A percentile compares a stretch with the other conserved stretches of the same genome.
These are phyloP conservation scores for Osmoderma eremita DNA, from an alignment of 2,888 invertebrate species.

Conservation along the genomic window DNA sequence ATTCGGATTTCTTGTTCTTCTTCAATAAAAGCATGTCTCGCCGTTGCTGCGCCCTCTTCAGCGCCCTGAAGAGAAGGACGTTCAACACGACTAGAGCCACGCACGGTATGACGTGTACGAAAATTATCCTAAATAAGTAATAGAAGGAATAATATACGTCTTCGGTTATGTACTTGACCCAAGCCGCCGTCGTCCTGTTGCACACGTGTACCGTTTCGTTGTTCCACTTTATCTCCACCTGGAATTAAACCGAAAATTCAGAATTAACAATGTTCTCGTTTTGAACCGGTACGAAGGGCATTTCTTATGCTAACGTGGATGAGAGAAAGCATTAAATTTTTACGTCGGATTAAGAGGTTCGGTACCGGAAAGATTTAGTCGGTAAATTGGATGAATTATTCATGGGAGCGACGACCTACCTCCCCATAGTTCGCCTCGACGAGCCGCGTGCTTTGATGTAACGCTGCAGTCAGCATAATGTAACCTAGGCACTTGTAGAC, in stretches of 20 bases:
- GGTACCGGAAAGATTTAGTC: background rate
- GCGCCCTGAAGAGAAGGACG: constrained; percentile 84
- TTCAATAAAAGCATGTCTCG: constrained; percentile 60
- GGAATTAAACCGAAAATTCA: constrained; percentile 52
- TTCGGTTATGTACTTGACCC: constrained; percentile 76
- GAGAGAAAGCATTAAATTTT: background rate
- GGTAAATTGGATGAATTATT: background rate
- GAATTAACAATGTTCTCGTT: no score
- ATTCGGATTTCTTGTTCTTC: constrained; percentile 74
- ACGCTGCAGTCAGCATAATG: constrained; percentile 80
- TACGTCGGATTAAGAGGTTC: background rate
- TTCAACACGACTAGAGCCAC: constrained; percentile 89
- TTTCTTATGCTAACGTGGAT: no score
- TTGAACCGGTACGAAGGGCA: no score
- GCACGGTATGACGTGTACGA: constrained; percentile 93
- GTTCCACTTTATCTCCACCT: constrained; percentile 76
- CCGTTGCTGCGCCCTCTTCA: constrained; percentile 80
- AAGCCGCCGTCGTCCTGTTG: constrained; percentile 71
- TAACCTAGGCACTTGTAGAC: constrained; percentile 82
- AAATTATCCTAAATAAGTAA: constrained; percentile 86
- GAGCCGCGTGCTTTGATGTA: constrained; percentile 86
- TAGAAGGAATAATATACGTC: constrained; percentile 85
- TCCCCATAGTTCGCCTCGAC: constrained; percentile 73
- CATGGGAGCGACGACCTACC: constrained; percentile 52
- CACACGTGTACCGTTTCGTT: constrained; percentile 75